A percentile compares a stretch with the other conserved stretches of the same genome.
Conservation (phyloP, 1,140 invertebrate genomes). For the Panagrolaimus sp. region DNA sequence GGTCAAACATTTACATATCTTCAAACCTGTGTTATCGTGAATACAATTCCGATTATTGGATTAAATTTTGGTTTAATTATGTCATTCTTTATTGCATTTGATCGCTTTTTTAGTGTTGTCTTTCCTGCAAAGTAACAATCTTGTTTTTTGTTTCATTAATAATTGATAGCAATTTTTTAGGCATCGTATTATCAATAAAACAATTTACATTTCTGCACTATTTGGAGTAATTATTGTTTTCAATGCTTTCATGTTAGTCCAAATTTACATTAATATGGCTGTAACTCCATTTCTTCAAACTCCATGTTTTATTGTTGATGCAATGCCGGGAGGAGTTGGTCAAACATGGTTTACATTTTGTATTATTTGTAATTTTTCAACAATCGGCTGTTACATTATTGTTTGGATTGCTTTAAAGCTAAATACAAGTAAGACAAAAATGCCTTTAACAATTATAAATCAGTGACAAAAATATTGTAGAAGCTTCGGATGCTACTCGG, state of each 20-base stretch:
- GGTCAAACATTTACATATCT: background rate
- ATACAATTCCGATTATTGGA: background rate
- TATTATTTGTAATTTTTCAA: background rate
- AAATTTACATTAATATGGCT: background rate
- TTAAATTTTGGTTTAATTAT: background rate
- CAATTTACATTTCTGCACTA: background rate
- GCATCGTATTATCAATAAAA: background rate
- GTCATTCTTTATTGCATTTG: background rate
- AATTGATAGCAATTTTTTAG: background rate
- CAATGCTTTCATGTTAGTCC: background rate
- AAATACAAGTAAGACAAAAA: background rate
- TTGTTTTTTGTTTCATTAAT: too few species aligned
- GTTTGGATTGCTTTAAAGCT: background rate
- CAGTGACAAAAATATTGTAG: background rate
- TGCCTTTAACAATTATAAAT: background rate
- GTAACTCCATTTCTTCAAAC: background rate
- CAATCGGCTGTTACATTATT: background rate
- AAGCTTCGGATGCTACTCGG: background rate
- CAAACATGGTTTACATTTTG: background rate
- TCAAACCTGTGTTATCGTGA: background rate
- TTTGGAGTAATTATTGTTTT: background rate
- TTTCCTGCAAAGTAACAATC: background rate
- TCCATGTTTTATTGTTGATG: background rate
- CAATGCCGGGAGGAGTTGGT: background rate
- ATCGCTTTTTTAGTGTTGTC: background rate